Conservation (phyloP, 2,888 invertebrate genomes). For the Arenicola marina region DNA sequence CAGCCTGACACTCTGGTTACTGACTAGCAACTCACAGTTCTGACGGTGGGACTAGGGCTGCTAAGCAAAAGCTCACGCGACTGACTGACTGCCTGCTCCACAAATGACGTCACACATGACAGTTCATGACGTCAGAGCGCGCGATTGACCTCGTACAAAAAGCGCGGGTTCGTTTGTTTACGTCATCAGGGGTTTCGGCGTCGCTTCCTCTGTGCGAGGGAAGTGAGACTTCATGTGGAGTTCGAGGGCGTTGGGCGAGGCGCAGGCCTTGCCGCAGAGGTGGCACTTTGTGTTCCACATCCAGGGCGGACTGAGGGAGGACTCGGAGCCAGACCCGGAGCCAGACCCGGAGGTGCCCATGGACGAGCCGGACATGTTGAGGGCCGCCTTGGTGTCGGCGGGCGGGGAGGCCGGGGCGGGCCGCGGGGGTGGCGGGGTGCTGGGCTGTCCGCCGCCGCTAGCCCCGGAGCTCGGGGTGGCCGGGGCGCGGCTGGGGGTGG, state of each 20-base stretch:
- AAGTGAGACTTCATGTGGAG: conserved; percentile 91
- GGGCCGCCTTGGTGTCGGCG: background rate
- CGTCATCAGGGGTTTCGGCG: conserved; percentile 2
- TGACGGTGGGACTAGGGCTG: no score
- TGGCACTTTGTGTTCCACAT: conserved; percentile 59
- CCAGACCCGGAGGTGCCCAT: background rate
- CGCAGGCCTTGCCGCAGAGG: conserved; percentile 95
- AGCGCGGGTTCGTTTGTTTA: no score
- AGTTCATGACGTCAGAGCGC: no score
- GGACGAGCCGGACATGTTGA: background rate
- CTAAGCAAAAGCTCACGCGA: no score
- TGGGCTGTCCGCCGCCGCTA: background rate
- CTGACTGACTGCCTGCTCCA: no score
- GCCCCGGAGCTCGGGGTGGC: background rate
- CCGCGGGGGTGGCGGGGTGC: background rate
- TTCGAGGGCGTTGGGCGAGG: conserved; percentile 92
- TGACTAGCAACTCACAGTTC: no score
- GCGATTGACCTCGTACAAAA: no score
- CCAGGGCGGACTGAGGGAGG: no score
- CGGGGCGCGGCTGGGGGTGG: background rate
- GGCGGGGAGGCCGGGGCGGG: background rate
- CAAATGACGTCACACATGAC: no score
- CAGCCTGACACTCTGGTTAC: no score
- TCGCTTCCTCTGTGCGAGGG: background rate
- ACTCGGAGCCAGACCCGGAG: no score